These are phyloP conservation scores for Brienomyrus brachyistius DNA, from an alignment of 2,113 vertebrate genomes.

Conservation along the genomic window DNA sequence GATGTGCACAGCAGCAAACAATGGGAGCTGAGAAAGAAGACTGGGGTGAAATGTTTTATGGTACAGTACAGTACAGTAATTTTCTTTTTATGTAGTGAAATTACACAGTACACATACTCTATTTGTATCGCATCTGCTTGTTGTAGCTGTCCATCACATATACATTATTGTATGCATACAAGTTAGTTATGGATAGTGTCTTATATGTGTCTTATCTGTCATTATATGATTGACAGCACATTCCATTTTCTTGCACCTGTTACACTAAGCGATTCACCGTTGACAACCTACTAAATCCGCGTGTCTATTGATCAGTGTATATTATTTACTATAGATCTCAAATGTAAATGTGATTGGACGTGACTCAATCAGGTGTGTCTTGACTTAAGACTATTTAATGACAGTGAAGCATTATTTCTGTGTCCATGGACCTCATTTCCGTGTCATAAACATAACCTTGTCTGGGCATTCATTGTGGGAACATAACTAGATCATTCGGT, in stretches of 20 bases:
- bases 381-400: background rate
- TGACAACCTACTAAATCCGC: background rate
- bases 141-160: background rate
- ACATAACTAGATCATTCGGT: background rate
- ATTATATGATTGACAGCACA: background rate
- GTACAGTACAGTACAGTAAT: background rate
- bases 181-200: background rate
- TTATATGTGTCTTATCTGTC: background rate
- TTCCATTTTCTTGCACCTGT: background rate
- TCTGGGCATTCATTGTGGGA: background rate
- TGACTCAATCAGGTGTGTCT: background rate
- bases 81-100: background rate
- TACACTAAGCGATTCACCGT: background rate
- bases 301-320: background rate
- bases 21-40: background rate
- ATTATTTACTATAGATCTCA: background rate
- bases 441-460: background rate
- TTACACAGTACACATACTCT: background rate
- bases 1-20: background rate
- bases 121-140: background rate
- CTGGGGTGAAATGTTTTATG: too few relatives aligned
- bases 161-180: background rate
- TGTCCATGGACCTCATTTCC: background rate
- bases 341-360: background rate
- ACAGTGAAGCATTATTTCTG: background rate